These are phyloP conservation scores for Netelia fuscicornis DNA, from an alignment of 2,888 invertebrate genomes.

Conservation along the genomic window DNA sequence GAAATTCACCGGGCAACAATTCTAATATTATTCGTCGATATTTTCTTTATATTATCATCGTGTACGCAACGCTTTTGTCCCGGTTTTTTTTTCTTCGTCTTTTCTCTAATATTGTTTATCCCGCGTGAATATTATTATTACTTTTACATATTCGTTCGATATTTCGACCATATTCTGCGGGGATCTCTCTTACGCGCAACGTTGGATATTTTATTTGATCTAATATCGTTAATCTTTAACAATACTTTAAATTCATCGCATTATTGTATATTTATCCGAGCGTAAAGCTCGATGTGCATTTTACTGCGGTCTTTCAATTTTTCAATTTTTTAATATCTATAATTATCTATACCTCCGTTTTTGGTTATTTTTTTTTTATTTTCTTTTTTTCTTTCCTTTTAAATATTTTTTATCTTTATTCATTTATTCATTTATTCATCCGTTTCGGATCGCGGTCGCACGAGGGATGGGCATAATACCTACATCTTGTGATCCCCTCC, in stretches of 20 bases:
- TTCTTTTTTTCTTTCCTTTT: constrained; percentile 32
- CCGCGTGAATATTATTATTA: background rate
- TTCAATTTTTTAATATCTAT: constrained; percentile 23
- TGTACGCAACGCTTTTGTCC: constrained; percentile 22
- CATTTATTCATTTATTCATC: constrained; percentile 59
- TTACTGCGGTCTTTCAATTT: constrained; percentile 60
- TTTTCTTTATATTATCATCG: background rate
- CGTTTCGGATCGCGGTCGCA: constrained; percentile 61
- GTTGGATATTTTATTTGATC: constrained; percentile 67
- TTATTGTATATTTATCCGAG: constrained; percentile 74
- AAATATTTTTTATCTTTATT: constrained; percentile 66
- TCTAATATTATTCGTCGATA: background rate
- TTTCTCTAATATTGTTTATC: constrained; percentile 29
- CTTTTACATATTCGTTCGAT: constrained; percentile 8
- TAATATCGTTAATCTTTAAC: constrained; percentile 66
- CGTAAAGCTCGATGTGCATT: constrained; percentile 65
- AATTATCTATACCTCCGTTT: constrained; percentile 34
- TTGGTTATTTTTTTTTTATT: constrained; percentile 46
- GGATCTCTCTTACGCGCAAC: constrained; percentile 66
- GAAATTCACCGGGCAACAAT: constrained; percentile 18
- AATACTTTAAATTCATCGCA: constrained; percentile 74
- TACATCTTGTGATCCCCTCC: constrained; percentile 29
- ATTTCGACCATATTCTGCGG: constrained; percentile 11
- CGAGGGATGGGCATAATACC: constrained; percentile 43
- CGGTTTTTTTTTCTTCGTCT: background rate